Evolutionary conservation across 2,888 invertebrate species (phyloP).

Genomic region (Tubulanus polymorphus): DNA sequence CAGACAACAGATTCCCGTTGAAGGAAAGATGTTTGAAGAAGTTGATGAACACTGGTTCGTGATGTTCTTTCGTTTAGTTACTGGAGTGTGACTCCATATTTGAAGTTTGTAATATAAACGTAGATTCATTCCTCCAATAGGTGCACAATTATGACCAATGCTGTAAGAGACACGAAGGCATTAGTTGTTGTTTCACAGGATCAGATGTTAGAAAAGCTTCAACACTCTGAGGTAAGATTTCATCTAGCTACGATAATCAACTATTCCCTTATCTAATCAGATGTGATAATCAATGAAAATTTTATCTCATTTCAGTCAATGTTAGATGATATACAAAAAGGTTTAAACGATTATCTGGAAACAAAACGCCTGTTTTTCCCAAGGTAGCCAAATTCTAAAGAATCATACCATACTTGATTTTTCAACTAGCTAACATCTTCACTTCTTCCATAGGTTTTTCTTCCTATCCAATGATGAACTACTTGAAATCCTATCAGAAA

Average conservation of each 20-base stretch:
- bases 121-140: conserved; percentile 25
- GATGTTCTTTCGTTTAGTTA: neutral
- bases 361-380: conserved; percentile 53
- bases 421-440: neutral
- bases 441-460: conserved; percentile 38
- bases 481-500: conserved; percentile 52
- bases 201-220: conserved; percentile 49
- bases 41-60: conserved; percentile 48
- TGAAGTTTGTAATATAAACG: neutral
- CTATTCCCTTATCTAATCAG: too few relatives aligned
- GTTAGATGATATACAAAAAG: conserved; percentile 51
- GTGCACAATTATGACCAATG: conserved; percentile 47
- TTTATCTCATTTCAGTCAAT: conserved; percentile 36
- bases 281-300: neutral
- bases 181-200: conserved; percentile 48
- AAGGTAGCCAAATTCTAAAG: too few relatives aligned
- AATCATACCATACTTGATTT: too few relatives aligned
- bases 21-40: conserved; percentile 52
- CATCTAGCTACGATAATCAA: neutral
- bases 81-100: neutral
- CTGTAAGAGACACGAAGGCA: conserved; percentile 44
- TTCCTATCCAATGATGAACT: conserved; percentile 53
- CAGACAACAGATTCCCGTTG: conserved; percentile 50
- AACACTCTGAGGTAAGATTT: conserved; percentile 43
- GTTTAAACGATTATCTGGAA: conserved; percentile 51